Evolutionary conservation across 2,113 vertebrate genomes (phyloP), one percentile per base, ranked within the genome.

Genomic region (Terrapene triunguis): DNA sequence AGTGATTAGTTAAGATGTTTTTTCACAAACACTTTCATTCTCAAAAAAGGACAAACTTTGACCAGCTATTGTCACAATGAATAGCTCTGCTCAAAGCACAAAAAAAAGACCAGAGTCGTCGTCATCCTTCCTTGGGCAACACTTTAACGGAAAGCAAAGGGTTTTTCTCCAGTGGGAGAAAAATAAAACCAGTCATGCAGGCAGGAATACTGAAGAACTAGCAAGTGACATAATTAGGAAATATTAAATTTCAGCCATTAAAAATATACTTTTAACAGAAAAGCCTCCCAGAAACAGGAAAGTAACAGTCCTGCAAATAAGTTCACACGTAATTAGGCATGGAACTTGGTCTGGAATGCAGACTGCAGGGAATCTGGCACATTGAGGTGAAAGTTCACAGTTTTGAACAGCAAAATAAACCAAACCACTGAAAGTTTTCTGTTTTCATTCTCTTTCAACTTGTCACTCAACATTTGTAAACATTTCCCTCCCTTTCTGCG

Each of bases 281-380:
- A 78, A 74, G 72, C 10, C 72, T 80, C 42, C 42, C 42, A 42
- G 55, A 44, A 19, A 32, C 0, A 0, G n/a, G 24, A 21, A 51
- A 1, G 0, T 48, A 35, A 24, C 0, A 0, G 6, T 50, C 54
- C 59, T 85, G 89, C 42, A 10, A n/a, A 54, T 29, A 72, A 2
- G 14, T 25, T 32, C 22, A 5, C 0, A 0, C 29, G 27, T 42
- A 47, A 51, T 80, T 80, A 87, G 80, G 72, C 0, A 0, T 1
- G 11, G 59, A 81, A 27, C 50, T 83, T 84, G 47, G 29, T 35
- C 57, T 90, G 85, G 53, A 92, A 80, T 1, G 13, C 42, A 92
- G 59, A 62, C 80, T 91, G 17, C 1, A 0, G 44, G 74, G 54
- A 94, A 83, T 44, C 81, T 59, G 80, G 27, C 47, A 62, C 0